Percentiles rank a stretch among this genome's conserved stretches.
These are phyloP conservation scores for Gnatocerus cornutus DNA, from an alignment of 2,888 invertebrate species.

Conservation along the genomic window DNA sequence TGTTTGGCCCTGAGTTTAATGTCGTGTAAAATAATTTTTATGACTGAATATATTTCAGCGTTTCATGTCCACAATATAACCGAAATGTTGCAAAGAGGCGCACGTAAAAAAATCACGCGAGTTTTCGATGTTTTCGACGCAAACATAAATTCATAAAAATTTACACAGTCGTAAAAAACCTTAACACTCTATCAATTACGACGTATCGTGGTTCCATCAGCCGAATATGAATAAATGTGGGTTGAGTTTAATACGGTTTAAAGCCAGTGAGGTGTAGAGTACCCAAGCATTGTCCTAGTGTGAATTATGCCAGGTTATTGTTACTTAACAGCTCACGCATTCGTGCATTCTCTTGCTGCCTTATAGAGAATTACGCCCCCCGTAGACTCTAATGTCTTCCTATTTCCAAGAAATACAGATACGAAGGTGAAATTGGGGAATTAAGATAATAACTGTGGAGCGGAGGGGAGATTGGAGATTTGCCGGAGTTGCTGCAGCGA, in stretches of 20 bases:
- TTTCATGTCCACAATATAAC: constrained; percentile 27
- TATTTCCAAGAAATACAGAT: constrained; percentile 52
- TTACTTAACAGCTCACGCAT: constrained; percentile 60
- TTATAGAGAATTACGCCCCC: constrained; percentile 55
- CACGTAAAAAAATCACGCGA: constrained; percentile 49
- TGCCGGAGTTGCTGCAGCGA: neutral
- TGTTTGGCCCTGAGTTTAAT: neutral
- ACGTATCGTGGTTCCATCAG: constrained; percentile 50
- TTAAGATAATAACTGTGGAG: constrained; percentile 48
- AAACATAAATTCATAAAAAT: constrained; percentile 54
- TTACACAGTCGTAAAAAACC: constrained; percentile 54
- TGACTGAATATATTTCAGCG: constrained; percentile 12
- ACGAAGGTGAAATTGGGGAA: constrained; percentile 52
- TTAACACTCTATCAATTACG: constrained; percentile 55
- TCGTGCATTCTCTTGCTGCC: constrained; percentile 56
- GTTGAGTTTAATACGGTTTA: constrained; percentile 2
- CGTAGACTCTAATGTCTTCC: constrained; percentile 53
- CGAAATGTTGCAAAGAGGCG: constrained; percentile 21
- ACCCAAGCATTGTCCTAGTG: constrained; percentile 58
- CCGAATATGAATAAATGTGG: constrained; percentile 43
- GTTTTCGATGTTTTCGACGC: constrained; percentile 51
- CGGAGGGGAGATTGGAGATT: constrained; percentile 47
- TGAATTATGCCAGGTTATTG: constrained; percentile 62
- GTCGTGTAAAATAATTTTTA: constrained; percentile 33
- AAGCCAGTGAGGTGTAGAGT: constrained; percentile 19